Evolutionary conservation across 2,797 vertebrate species (phyloP), one percentile per base, ranked within the genome.

Genomic region (Rhinichthys osculus): DNA sequence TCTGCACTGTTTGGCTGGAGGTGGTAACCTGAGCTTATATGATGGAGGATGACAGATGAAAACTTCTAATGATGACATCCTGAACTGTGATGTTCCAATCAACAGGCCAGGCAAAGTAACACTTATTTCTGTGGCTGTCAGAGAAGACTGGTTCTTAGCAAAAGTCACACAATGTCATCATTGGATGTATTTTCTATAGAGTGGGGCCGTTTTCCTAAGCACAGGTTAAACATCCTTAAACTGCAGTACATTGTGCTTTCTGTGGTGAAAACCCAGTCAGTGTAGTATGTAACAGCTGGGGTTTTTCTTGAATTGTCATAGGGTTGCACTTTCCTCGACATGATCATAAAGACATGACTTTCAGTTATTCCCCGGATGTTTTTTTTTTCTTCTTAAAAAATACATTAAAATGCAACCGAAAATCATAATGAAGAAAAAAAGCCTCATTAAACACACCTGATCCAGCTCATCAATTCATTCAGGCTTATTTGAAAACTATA

Each of bases 1-100:
- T 67, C 73, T 84, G 82, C 73, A 92, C 91, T 93, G 92, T 93
- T 93, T 87, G 74, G 85, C 87, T 91, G 91, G 90, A 90, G 92
- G 91, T 89, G 90, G 91, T 92, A 90, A 88, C 88, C 88, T 86
- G 89, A 84, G 91, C 78, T 9, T 40, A 72, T 44, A 40, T 42
- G n/a, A 52, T 3, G 1, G 62, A 73, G 1, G 62, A 73, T 69
- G 69, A 42, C 59, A 19, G 72, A 66, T 52, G 50, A 40, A 42
- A n/a, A 50, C 2, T 83, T 83, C 5, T 30, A 67, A 52, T 27
- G 59, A 83, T 66, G 57, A 74, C 42, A 50, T 64, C 30, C 42
- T 52, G 57, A 62, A 83, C 59, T 40, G 57, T 66, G 72, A 40
- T 6, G 40, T 52, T 52, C 23, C 73, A 67, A 67, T 76, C 42